phyloP scores from a whole-genome alignment of 1,140 invertebrate genomes.

The Nixonia krombeini region DNA sequence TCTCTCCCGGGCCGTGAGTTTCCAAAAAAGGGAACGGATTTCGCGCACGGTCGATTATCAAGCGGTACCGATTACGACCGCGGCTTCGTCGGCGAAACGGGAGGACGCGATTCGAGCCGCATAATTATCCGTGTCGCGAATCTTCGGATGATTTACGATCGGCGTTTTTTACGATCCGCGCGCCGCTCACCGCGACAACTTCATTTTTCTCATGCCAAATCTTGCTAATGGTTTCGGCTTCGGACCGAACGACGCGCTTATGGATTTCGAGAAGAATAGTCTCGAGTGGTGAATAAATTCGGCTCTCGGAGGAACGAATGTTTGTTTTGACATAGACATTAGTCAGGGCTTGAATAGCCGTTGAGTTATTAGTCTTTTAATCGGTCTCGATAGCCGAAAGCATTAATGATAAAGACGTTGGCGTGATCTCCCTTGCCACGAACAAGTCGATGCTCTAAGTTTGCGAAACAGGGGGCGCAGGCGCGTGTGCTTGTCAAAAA shows the following conservation, averaged over 20 bases:
- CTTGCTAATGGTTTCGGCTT: not conserved
- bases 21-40: constrained; percentile 6
- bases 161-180: too few relatives aligned
- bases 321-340: too few relatives aligned
- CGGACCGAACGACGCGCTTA: constrained; percentile 3
- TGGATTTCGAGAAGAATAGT: too few relatives aligned
- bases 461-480: too few relatives aligned
- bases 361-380: too few relatives aligned
- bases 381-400: too few relatives aligned
- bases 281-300: too few relatives aligned
- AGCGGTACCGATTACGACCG: not conserved
- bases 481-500: not conserved
- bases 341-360: too few relatives aligned
- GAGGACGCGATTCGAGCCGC: constrained; percentile 6
- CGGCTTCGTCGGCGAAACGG: not conserved
- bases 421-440: too few relatives aligned
- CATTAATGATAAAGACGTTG: too few relatives aligned
- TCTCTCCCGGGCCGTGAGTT: not conserved
- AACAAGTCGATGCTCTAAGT: too few relatives aligned
- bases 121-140: constrained; percentile 19
- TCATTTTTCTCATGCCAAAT: constrained; percentile 19
- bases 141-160: constrained; percentile 24
- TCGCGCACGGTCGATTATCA: not conserved
- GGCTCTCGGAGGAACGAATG: too few relatives aligned
- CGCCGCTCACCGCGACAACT: constrained; percentile 13